Base-by-base conservation (phyloP, 1,140 invertebrate species). In the Cyphomyrmex costatus region DNA sequence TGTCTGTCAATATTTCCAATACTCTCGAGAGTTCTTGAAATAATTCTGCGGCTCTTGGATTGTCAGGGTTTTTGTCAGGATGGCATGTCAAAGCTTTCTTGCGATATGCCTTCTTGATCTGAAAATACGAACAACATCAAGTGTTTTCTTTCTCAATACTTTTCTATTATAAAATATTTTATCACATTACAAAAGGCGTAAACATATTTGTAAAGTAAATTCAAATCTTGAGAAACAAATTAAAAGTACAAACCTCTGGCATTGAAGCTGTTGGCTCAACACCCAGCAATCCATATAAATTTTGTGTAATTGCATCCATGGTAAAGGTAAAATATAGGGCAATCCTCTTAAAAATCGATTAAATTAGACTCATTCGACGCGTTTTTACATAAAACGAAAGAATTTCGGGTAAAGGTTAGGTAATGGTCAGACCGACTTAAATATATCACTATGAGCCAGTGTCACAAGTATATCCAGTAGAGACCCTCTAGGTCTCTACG, bases 41-140 rank as follows among this genome's bases (percentile, higher is more conserved):
- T 74, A 97, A 96, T 95, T 98, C 97, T 4, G 97, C 97, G 73
- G 98, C 98, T 96, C 97, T 97, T 51, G 98, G n/a, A n/a, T n/a
- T n/a, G n/a, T n/a, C n/a, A n/a, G n/a, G n/a, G n/a, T n/a, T n/a
- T n/a, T n/a, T n/a, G 98, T 99, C 98, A 65, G 98, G 98, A 97
- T 99, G 98, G 92, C 98, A 99, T 94, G 96, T 96, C 27, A 99
- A 95, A 2, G 98, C 98, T 95, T 98, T 98, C 93, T 99, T 99
- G 36, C 98, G 96, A 92, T 99, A 99, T 0, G 98, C 98, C 95
- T 97, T 99, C 94, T 98, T 97, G 33, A 99, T 98, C 96, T 98
- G 90, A 92, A 96, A 95, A 73, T 73, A 80, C 86, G 87, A 68
- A 90, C 87, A 74, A 84, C 56, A 74, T 53, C 77, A 16, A 7